A percentile compares a stretch with the other conserved stretches of the same genome.
phyloP scores from a whole-genome alignment of 2,888 invertebrate genomes.

The Pristionchus fissidentatus region DNA sequence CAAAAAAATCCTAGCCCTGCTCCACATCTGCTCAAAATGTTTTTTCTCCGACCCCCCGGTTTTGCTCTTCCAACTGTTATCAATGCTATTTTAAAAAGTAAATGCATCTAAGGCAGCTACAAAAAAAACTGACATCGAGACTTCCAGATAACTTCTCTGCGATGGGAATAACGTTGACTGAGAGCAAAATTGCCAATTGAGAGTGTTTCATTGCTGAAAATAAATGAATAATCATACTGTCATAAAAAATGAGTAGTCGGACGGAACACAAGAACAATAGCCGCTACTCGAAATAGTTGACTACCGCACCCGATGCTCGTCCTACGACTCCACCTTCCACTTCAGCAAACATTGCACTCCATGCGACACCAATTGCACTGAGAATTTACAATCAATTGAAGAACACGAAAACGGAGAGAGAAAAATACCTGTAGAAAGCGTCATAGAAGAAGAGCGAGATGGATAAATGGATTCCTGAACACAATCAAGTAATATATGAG shows the following conservation, averaged over 20 bases:
- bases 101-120: too few species aligned
- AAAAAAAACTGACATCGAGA: conserved; percentile 67
- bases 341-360: conserved; percentile 74
- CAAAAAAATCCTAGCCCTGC: too few species aligned
- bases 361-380: conserved; percentile 73
- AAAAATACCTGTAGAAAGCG: conserved; percentile 76
- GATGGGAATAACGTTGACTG: conserved; percentile 68
- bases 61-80: too few species aligned
- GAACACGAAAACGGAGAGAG: conserved; percentile 72
- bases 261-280: neutral
- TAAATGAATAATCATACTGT: conserved; percentile 51
- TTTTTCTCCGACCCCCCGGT: too few species aligned
- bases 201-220: conserved; percentile 76
- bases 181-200: conserved; percentile 70
- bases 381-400: conserved; percentile 37
- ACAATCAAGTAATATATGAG: neutral
- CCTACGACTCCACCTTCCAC: conserved; percentile 44
- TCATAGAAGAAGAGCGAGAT: conserved; percentile 77
- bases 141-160: conserved; percentile 71
- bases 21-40: too few species aligned
- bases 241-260: neutral
- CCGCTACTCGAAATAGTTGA: neutral
- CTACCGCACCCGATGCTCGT: conserved; percentile 39
- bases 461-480: conserved; percentile 77
- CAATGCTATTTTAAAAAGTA: too few species aligned